phyloP scores from a whole-genome alignment of 2,113 vertebrate genomes.

The Labeo rohita region DNA sequence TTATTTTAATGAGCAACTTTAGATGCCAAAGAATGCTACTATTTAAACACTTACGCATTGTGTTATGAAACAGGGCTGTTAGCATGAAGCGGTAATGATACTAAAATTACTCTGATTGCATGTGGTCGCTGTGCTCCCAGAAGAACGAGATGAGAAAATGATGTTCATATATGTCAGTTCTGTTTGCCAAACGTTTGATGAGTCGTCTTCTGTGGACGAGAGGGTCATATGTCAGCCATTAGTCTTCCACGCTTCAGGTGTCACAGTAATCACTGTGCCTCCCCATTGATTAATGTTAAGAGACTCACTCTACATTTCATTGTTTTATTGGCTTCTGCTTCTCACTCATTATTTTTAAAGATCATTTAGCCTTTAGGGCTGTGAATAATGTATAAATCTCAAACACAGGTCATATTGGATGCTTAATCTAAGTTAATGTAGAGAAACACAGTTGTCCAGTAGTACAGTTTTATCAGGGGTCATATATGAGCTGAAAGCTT shows the following conservation, averaged over 20 bases:
- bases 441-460: not conserved
- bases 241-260: conserved; percentile 38
- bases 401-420: not conserved
- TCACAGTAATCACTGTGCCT: conserved; percentile 18
- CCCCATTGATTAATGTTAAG: conserved; percentile 25
- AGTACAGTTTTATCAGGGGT: not conserved
- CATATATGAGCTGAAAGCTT: not conserved
- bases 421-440: not conserved
- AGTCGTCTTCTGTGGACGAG: conserved; percentile 17
- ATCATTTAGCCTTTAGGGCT: conserved; percentile 7
- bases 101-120: conserved; percentile 14
- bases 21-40: not conserved
- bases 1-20: not conserved
- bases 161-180: not conserved
- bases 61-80: not conserved
- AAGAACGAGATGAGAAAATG: not conserved
- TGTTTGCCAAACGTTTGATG: conserved; percentile 15
- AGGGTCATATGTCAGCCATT: conserved; percentile 37
- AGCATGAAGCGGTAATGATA: not conserved
- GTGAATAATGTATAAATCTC: conserved; percentile 17
- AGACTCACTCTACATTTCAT: not conserved
- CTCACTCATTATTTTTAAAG: conserved; percentile 2
- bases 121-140: not conserved
- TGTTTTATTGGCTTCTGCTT: not conserved
- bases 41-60: not conserved